Base-by-base conservation (phyloP, 2,888 invertebrate genomes). In the Ramazzottius varieornatus region DNA sequence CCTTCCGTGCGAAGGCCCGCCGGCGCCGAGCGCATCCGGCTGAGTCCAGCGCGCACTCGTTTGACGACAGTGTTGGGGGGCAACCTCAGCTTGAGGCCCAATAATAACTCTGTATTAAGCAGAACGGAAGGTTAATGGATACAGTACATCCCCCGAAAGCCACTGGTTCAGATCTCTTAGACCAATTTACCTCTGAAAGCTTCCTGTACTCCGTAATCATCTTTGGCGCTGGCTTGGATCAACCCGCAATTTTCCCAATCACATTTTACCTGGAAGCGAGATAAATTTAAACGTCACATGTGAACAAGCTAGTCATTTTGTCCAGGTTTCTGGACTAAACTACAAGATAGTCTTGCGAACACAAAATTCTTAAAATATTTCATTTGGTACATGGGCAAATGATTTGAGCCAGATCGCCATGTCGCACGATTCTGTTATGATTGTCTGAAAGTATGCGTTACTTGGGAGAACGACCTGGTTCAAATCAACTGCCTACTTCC, bases 221-320 rank as follows among this genome's bases (percentile, higher is more conserved):
- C 54, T 24, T 54, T 13, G 13, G 54, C 54, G 29, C 54, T 54
- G 54, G 54, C 54, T n/a, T 29, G 20, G 20, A 54, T 24, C 4
- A 54, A 24, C 20, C 54, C 54, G 29, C 54, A 54, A 54, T 54
- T 54, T 29, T 54, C 54, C 54, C 54, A 54, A 24, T 54, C 54
- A 29, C 54, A 54, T n/a, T 29, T 13, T 24, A 54, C 29, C 54
- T 54, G 29, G 24, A 54, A 24, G 13, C 20, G 20, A 40, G 20
- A 40, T 40, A 20, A 40, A 8, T 13, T 40, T 40, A 8, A 20
- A 8, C 40, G 40, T 40, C 8, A 40, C 20, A 40, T n/a, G n/a
- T n/a, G n/a, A n/a, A n/a, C n/a, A n/a, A n/a, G n/a, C n/a, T n/a
- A n/a, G n/a, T n/a, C n/a, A n/a, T n/a, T n/a, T n/a, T n/a, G n/a